Evolutionary conservation across 2,797 vertebrate genomes (phyloP), one percentile per base, ranked within the genome.

Genomic region (Acanthurus leucopareius): DNA sequence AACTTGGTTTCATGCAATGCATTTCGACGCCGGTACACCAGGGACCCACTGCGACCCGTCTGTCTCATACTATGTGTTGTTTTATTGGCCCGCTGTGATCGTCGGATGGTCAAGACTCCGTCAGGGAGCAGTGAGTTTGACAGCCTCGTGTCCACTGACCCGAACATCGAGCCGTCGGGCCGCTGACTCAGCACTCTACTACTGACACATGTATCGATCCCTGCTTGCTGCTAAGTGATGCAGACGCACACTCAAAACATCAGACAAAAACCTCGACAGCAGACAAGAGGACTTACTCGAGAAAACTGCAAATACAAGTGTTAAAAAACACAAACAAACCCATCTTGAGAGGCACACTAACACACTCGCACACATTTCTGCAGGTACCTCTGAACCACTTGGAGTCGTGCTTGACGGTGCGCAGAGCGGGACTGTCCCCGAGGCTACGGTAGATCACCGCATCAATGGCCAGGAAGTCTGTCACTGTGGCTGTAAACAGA

Each of bases 361-460:
- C 59, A 47, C 38, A 47, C 40, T 15, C 51, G 1, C 47, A 45
- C 28, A 54, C 2, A 32, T 0, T 9, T n/a, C 35, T 42, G 40
- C 48, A 45, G 25, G 47, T 94, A 99, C 98, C 98, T 97, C 97
- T 95, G 91, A 99, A 98, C 98, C 97, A 99, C 83, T 99, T 99
- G 92, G 98, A 99, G 93, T 99, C 98, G 0, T 99, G 97, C 79
- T 99, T 99, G 82, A 99, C 95, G 0, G 97, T 99, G 89, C 98
- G 97, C 53, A 99, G 96, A 61, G 97, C 97, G 0, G 95, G 97
- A 91, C 92, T 96, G 91, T 97, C 96, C 78, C 97, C 97, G 0
- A 99, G 96, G 93, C 98, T 99, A 48, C 98, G 97, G 93, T 99
- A 99, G 92, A 99, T 97, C 88, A 99, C 98, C 0, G 98, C 97